phyloP scores from a whole-genome alignment of 1,140 invertebrate species.

The Drosophila bocqueti region DNA sequence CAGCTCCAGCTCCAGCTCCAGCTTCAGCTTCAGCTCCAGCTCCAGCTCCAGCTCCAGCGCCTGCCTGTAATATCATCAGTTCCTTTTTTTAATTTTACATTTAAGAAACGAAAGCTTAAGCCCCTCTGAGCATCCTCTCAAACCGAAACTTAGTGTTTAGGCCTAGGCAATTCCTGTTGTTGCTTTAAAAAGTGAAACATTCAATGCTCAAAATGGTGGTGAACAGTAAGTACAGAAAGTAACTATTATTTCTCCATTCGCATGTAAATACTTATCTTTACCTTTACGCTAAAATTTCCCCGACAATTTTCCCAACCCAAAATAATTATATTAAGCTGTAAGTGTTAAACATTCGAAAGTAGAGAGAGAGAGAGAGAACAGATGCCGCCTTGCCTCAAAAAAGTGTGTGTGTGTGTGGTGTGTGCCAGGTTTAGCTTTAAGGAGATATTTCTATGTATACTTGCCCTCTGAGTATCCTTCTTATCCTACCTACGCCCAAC shows the following conservation, averaged over 20 bases:
- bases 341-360: constrained; percentile 20
- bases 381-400: constrained; percentile 46
- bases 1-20: constrained; percentile 36
- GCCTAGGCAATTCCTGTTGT: constrained; percentile 49
- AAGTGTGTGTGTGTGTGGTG: background rate
- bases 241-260: constrained; percentile 13
- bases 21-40: constrained; percentile 29
- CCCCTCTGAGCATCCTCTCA: constrained; percentile 25
- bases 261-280: constrained; percentile 40
- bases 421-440: constrained; percentile 2
- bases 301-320: background rate
- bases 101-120: background rate
- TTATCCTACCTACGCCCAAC: background rate
- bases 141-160: constrained; percentile 29
- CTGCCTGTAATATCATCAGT: constrained; percentile 69
- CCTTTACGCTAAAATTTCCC: constrained; percentile 1
- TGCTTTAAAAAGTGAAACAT: constrained; percentile 75
- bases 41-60: constrained; percentile 40
- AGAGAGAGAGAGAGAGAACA: constrained; percentile 3
- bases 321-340: constrained; percentile 23
- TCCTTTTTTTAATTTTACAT: constrained; percentile 49
- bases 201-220: constrained; percentile 72
- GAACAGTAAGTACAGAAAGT: constrained; percentile 3
- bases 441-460: background rate
- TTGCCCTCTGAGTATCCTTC: background rate